phyloP scores from a whole-genome alignment of 1,140 invertebrate species.

The Diprion similis region DNA sequence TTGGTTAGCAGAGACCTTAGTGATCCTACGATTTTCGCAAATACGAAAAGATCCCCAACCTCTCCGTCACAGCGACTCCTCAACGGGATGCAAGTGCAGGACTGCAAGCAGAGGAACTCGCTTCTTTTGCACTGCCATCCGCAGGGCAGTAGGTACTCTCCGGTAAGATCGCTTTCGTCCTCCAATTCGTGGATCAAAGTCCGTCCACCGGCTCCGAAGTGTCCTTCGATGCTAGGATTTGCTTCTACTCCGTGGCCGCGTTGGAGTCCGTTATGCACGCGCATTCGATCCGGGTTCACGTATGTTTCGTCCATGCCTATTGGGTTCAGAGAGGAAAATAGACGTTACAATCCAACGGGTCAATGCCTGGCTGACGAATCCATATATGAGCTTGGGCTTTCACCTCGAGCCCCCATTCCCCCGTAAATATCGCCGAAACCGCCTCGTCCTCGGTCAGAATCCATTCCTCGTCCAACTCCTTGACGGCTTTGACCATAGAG shows the following conservation, averaged over 20 bases:
- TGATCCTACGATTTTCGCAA: neutral
- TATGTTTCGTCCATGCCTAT: conserved; percentile 22
- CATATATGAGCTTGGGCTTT: neutral
- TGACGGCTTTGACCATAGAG: conserved; percentile 33
- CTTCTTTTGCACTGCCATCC: conserved; percentile 55
- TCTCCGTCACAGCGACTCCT: conserved; percentile 46
- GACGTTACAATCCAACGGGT: conserved; percentile 15
- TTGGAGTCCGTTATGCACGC: conserved; percentile 33
- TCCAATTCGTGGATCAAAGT: conserved; percentile 46
- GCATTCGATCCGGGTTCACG: conserved; percentile 29
- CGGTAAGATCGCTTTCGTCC: conserved; percentile 42
- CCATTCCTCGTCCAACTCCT: conserved; percentile 20
- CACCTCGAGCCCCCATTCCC: conserved; percentile 36
- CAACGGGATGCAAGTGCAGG: conserved; percentile 67
- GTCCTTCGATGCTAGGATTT: conserved; percentile 30
- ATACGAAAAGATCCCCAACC: conserved; percentile 36
- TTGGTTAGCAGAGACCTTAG: neutral
- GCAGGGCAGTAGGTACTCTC: conserved; percentile 44
- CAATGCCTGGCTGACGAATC: conserved; percentile 3
- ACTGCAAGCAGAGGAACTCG: conserved; percentile 65
- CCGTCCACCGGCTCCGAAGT: conserved; percentile 37
- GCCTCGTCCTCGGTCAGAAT: conserved; percentile 25
- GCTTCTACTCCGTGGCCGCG: conserved; percentile 36
- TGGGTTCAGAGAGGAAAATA: conserved; percentile 25
- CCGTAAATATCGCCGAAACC: conserved; percentile 37